A percentile compares a stretch with the other conserved stretches of the same genome.
Conservation (phyloP, 2,888 invertebrate genomes). For the Lycocerus yunnanus region DNA sequence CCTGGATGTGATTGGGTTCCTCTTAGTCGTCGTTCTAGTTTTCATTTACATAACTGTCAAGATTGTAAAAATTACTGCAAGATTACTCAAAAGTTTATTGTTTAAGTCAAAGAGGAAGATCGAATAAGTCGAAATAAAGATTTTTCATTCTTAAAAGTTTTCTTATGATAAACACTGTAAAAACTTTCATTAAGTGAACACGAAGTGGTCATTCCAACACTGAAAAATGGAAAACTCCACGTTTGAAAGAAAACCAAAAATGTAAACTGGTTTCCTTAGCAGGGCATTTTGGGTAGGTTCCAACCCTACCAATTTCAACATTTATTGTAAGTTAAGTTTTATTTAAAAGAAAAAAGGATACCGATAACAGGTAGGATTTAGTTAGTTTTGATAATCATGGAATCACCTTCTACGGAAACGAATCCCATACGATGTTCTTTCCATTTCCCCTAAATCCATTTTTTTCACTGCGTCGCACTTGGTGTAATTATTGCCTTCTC, state of each 20-base stretch:
- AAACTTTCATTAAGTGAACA: too few relatives aligned
- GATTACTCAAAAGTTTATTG: neutral
- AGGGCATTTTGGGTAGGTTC: too few relatives aligned
- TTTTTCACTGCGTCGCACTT: slow-evolving; percentile 67
- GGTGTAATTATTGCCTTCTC: slow-evolving; percentile 61
- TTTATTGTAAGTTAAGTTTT: too few relatives aligned
- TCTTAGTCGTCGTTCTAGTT: neutral
- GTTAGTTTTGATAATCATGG: neutral
- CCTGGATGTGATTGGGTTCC: neutral
- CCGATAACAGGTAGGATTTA: too few relatives aligned
- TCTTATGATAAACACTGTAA: too few relatives aligned
- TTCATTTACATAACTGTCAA: neutral
- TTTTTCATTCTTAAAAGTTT: too few relatives aligned
- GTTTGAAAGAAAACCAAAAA: too few relatives aligned
- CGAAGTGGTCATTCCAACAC: too few relatives aligned
- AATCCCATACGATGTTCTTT: slow-evolving; percentile 45
- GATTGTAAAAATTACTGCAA: neutral
- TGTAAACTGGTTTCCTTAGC: too few relatives aligned
- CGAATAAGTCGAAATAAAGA: neutral
- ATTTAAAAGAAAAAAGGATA: neutral
- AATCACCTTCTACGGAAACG: neutral
- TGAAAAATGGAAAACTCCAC: too few relatives aligned
- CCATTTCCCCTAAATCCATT: slow-evolving; percentile 65
- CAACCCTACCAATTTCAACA: too few relatives aligned
- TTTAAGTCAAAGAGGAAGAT: neutral